Conservation (phyloP, 1,140 invertebrate species). For the Trichonephila clavipes region DNA sequence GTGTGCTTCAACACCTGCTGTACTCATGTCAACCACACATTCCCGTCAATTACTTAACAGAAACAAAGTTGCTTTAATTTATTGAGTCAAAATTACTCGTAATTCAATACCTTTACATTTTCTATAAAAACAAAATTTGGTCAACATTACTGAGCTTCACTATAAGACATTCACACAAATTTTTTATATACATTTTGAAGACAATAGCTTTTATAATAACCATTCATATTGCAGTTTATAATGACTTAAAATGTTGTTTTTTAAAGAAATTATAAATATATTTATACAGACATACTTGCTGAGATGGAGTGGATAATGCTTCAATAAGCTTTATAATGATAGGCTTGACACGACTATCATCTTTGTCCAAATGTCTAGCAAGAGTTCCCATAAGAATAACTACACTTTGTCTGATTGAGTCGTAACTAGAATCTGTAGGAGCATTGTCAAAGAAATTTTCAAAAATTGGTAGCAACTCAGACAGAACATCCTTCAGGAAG, state of each 20-base stretch:
- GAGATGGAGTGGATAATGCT: conserved; percentile 96
- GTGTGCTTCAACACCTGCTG: too few relatives aligned
- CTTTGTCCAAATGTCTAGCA: conserved; percentile 95
- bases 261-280: not conserved
- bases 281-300: conserved; percentile 85
- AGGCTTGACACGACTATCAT: conserved; percentile 93
- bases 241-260: not conserved
- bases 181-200: too few relatives aligned
- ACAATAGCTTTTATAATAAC: too few relatives aligned
- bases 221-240: not conserved
- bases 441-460: conserved; percentile 94
- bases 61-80: too few relatives aligned
- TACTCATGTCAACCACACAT: too few relatives aligned
- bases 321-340: conserved; percentile 95
- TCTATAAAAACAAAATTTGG: too few relatives aligned
- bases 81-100: too few relatives aligned
- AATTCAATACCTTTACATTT: too few relatives aligned
- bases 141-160: too few relatives aligned
- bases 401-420: conserved; percentile 95
- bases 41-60: too few relatives aligned
- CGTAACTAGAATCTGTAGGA: conserved; percentile 93
- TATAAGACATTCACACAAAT: too few relatives aligned
- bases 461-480: conserved; percentile 91
- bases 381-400: conserved; percentile 98
- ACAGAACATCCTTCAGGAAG: conserved; percentile 81